A percentile compares a stretch with the other conserved stretches of the same genome.
Conservation (phyloP, 2,888 invertebrate genomes). For the Carabus problematicus region DNA sequence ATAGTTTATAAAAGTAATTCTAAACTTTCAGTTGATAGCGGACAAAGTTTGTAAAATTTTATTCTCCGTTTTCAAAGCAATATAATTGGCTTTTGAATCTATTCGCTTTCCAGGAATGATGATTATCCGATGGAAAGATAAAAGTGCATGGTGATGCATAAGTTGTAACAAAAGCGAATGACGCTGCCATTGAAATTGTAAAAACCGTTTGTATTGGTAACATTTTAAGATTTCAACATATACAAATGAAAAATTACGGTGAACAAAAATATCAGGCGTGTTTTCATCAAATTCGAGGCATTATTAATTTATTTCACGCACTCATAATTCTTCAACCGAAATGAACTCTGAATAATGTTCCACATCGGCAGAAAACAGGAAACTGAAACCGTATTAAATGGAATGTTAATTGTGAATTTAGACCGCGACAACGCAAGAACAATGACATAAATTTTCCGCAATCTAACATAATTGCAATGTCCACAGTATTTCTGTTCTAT, state of each 20-base stretch:
- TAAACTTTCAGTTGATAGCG: conserved; percentile 22
- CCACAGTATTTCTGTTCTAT: conserved; percentile 37
- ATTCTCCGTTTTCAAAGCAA: conserved; percentile 2
- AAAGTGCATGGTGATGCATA: background rate
- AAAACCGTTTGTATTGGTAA: too few species aligned
- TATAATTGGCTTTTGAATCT: conserved; percentile 9
- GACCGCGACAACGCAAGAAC: background rate
- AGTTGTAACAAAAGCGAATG: background rate
- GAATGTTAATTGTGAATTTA: conserved; percentile 36
- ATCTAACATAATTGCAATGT: conserved; percentile 38
- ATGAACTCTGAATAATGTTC: background rate
- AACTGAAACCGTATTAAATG: conserved; percentile 33
- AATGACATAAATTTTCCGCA: conserved; percentile 34
- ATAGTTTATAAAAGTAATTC: conserved; percentile 40
- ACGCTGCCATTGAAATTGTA: background rate
- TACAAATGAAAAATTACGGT: too few species aligned
- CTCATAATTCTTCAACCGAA: conserved; percentile 12
- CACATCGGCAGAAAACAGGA: background rate
- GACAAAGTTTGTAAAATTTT: conserved; percentile 14
- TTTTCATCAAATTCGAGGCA: too few species aligned
- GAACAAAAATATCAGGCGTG: too few species aligned
- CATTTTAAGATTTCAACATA: too few species aligned
- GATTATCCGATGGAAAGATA: background rate
- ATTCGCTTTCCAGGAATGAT: background rate
- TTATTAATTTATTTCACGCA: background rate